phyloP scores from a whole-genome alignment of 2,888 invertebrate species.

The Acrobasis repandana region DNA sequence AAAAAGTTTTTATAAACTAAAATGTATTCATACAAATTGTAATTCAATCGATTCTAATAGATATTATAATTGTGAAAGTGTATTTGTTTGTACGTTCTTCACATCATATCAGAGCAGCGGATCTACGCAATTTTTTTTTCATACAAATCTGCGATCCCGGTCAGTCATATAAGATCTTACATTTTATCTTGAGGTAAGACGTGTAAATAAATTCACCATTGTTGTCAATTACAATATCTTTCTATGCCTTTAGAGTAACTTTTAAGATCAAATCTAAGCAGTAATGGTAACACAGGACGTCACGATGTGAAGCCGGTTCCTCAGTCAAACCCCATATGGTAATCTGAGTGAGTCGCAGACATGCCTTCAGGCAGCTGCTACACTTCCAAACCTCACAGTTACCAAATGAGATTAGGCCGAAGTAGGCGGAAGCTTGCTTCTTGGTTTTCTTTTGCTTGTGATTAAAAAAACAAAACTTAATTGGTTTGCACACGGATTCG shows the following conservation, averaged over 20 bases:
- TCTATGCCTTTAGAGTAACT: slow-evolving; percentile 16
- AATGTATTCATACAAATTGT: no score
- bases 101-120: no score
- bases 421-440: slow-evolving; percentile 74
- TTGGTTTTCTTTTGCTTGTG: slow-evolving; percentile 40
- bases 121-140: no score
- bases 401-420: slow-evolving; percentile 98
- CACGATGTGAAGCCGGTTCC: slow-evolving; percentile 74
- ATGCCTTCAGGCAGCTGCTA: slow-evolving; percentile 48
- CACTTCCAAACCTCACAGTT: slow-evolving; percentile 92
- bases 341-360: slow-evolving; percentile 86
- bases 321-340: slow-evolving; percentile 92
- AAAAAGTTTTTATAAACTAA: no score
- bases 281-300: slow-evolving; percentile 67
- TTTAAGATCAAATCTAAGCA: slow-evolving; percentile 1
- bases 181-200: no score
- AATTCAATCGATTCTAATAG: no score
- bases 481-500: background rate
- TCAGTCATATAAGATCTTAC: no score
- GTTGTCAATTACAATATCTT: background rate
- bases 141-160: no score
- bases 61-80: no score
- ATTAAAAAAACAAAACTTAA: background rate
- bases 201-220: no score
- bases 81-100: no score